Evolutionary conservation across 2,888 invertebrate genomes (phyloP).

Genomic region (Serrognathus titanus): DNA sequence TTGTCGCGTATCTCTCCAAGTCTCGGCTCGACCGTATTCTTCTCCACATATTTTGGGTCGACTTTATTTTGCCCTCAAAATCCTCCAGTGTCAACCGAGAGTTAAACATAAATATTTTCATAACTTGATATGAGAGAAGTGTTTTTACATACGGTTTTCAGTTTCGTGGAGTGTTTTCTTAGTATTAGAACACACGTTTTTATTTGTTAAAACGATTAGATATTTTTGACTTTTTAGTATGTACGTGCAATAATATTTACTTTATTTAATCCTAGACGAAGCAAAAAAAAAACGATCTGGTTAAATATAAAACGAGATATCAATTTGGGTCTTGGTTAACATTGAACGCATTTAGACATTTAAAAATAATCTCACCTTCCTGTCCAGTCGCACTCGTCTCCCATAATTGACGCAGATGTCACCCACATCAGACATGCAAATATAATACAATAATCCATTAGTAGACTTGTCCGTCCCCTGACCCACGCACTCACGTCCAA

Average conservation of each 20-base stretch:
- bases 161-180: conserved; percentile 8
- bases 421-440: conserved; percentile 34
- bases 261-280: too few species aligned
- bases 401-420: conserved; percentile 56
- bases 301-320: background rate
- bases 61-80: too few species aligned
- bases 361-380: conserved; percentile 56
- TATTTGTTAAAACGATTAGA: conserved; percentile 4
- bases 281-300: too few species aligned
- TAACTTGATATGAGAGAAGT: conserved; percentile 13
- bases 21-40: background rate
- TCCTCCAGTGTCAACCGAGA: conserved; percentile 7
- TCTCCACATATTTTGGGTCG: too few species aligned
- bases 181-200: conserved; percentile 14
- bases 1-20: background rate
- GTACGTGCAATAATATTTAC: too few species aligned
- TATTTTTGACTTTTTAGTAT: too few species aligned
- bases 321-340: conserved; percentile 7
- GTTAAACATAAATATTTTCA: conserved; percentile 15
- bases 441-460: conserved; percentile 34
- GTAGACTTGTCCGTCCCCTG: conserved; percentile 16
- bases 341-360: background rate
- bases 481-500: conserved; percentile 11
- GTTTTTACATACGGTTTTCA: conserved; percentile 14
- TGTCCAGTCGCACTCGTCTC: conserved; percentile 68